Evolutionary conservation across 2,888 invertebrate species (phyloP).

Genomic region (Anagyrus pseudococci): DNA sequence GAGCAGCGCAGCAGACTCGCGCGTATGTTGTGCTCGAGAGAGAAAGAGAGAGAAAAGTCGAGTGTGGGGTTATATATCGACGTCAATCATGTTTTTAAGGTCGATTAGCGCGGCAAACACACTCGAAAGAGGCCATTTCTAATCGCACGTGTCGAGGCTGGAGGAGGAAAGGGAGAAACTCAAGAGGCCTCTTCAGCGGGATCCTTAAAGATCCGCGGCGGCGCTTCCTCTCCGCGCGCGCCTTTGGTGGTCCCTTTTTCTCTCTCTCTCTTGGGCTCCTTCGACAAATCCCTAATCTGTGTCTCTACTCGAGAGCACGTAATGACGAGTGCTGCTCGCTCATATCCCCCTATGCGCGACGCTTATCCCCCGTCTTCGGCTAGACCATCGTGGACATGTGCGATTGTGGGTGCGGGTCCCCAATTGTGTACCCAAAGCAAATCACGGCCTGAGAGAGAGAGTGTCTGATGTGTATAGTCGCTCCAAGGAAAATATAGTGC

Average conservation of each 20-base stretch:
- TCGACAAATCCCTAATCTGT: conserved; percentile 11
- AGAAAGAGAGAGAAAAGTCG: conserved; percentile 27
- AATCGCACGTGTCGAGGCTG: conserved; percentile 25
- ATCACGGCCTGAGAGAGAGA: too few species aligned
- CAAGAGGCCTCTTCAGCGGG: conserved; percentile 1
- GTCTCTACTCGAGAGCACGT: too few species aligned
- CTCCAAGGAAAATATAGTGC: too few species aligned
- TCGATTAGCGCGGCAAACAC: conserved; percentile 42
- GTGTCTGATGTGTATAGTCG: too few species aligned
- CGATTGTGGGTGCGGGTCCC: too few species aligned
- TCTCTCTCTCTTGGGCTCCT: not conserved
- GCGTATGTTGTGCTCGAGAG: not conserved
- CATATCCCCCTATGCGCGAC: too few species aligned
- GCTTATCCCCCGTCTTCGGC: too few species aligned
- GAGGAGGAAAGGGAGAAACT: not conserved
- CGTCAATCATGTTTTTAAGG: conserved; percentile 39
- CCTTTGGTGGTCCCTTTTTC: conserved; percentile 8
- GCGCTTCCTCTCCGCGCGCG: not conserved
- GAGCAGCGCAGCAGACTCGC: not conserved
- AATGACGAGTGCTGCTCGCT: too few species aligned
- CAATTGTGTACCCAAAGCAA: too few species aligned
- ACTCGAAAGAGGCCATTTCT: conserved; percentile 34
- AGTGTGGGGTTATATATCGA: conserved; percentile 6
- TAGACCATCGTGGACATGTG: too few species aligned
- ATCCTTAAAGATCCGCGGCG: not conserved